A percentile compares a stretch with the other conserved stretches of the same genome.
Evolutionary conservation across 2,797 vertebrate species (phyloP).

Genomic region (Takifugu rubripes): DNA sequence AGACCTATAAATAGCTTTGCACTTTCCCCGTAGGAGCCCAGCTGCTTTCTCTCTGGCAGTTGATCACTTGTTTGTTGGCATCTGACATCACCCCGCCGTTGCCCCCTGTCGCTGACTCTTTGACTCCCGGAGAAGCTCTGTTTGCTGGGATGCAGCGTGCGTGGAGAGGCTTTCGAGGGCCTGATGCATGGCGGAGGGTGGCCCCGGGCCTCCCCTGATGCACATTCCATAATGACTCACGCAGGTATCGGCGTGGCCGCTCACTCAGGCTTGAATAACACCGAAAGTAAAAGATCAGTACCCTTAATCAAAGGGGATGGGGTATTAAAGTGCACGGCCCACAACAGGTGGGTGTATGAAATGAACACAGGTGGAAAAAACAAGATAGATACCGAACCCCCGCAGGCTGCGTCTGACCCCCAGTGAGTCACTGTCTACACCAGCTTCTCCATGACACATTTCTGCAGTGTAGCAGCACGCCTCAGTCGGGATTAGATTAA

Average conservation of each 20-base stretch:
- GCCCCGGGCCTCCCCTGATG: conserved; percentile 27
- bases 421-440: conserved; percentile 61
- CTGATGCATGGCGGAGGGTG: conserved; percentile 6
- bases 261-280: background rate
- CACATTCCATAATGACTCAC: conserved; percentile 26
- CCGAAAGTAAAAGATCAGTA: conserved; percentile 27
- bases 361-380: conserved; percentile 20
- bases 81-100: conserved; percentile 45
- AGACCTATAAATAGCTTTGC: conserved; percentile 64
- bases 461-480: conserved; percentile 17
- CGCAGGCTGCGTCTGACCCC: conserved; percentile 58
- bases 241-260: conserved; percentile 6
- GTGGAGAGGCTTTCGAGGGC: conserved; percentile 6
- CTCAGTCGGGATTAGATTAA: no score
- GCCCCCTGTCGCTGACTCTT: conserved; percentile 35
- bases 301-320: conserved; percentile 29
- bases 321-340: conserved; percentile 24
- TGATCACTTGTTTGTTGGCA: conserved; percentile 57
- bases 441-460: conserved; percentile 29
- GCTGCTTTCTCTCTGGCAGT: conserved; percentile 52
- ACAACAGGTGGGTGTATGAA: conserved; percentile 40
- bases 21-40: conserved; percentile 57
- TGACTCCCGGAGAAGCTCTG: background rate
- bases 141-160: background rate
- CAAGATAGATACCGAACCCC: conserved; percentile 32